A percentile compares a stretch with the other conserved stretches of the same genome.
Conservation (phyloP, 2,113 vertebrate species). For the Mohoua ochrocephala region DNA sequence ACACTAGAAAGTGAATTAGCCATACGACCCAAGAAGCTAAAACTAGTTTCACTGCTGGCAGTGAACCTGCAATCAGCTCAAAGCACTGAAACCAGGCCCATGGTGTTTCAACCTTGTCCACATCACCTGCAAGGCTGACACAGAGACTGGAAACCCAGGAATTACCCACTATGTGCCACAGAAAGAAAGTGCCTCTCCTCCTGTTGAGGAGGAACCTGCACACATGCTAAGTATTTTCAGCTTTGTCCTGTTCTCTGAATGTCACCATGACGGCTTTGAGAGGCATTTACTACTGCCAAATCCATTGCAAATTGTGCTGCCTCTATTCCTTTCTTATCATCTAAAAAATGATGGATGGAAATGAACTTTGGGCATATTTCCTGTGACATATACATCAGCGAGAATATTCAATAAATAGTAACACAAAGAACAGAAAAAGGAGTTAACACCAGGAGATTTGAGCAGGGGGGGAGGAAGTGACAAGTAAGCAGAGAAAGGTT, state of each 20-base stretch:
- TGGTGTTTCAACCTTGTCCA: not conserved
- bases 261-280: not conserved
- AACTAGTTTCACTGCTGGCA: not conserved
- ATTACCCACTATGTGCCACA: not conserved
- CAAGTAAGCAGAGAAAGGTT: constrained; percentile 33
- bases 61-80: not conserved
- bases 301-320: not conserved
- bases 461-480: not conserved
- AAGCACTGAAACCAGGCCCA: not conserved
- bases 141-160: not conserved
- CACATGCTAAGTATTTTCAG: not conserved
- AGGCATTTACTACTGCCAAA: not conserved
- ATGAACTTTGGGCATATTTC: not conserved
- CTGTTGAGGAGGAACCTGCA: not conserved
- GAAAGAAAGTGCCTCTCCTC: not conserved
- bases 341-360: not conserved
- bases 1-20: not conserved
- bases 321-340: not conserved
- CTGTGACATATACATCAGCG: not conserved
- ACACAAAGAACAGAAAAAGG: not conserved
- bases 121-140: not conserved
- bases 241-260: not conserved
- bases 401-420: constrained; percentile 25
- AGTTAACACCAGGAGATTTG: not conserved
- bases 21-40: not conserved